These are phyloP conservation scores for Aphelinus certus DNA, from an alignment of 1,140 invertebrate species.

Conservation along the genomic window DNA sequence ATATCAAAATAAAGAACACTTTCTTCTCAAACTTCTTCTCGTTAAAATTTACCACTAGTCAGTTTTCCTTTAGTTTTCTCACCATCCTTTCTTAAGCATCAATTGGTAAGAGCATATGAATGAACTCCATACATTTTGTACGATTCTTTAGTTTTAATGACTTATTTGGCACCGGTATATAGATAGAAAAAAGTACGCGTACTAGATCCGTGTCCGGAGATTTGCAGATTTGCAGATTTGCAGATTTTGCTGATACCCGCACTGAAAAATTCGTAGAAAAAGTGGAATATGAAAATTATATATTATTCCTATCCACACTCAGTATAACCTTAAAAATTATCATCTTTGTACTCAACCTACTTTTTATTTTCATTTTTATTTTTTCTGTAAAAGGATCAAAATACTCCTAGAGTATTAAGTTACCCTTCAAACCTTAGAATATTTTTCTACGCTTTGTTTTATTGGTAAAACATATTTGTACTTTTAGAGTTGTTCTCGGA, in stretches of 20 bases:
- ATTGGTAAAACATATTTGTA: neutral
- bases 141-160: slow-evolving; percentile 9
- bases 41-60: neutral
- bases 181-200: slow-evolving; percentile 16
- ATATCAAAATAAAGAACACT: slow-evolving; percentile 18
- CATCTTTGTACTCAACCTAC: slow-evolving; percentile 11
- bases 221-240: neutral
- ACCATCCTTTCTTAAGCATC: too few relatives aligned
- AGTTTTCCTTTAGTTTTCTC: neutral
- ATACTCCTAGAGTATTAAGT: slow-evolving; percentile 19
- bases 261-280: neutral
- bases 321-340: neutral
- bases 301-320: too few relatives aligned
- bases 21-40: neutral
- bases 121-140: neutral
- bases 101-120: neutral
- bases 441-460: neutral
- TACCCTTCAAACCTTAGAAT: slow-evolving; percentile 9
- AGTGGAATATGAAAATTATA: too few relatives aligned
- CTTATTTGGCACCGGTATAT: slow-evolving; percentile 35
- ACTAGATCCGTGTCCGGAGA: slow-evolving; percentile 9
- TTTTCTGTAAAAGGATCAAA: slow-evolving; percentile 20
- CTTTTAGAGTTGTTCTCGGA: neutral
- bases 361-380: slow-evolving; percentile 6
- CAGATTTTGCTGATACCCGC: slow-evolving; percentile 25